Base-by-base conservation (phyloP, 1,140 invertebrate genomes). In the Leptinotarsa lineolata region DNA sequence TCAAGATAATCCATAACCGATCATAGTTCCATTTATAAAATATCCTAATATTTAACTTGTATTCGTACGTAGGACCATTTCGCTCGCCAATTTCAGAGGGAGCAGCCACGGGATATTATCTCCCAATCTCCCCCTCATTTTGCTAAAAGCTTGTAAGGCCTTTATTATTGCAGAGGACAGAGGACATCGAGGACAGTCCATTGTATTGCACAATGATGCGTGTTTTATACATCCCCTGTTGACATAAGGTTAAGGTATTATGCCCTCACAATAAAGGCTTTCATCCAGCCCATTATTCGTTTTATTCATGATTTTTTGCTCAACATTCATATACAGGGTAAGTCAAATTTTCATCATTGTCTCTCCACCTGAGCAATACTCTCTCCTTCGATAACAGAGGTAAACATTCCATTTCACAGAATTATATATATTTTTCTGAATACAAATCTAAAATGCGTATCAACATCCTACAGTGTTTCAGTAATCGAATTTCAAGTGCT, bases 201-300 rank as follows among this genome's bases (percentile, higher is more conserved):
- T 76, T 76, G 75, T 76, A 67, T 59, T 45, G 61, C 58, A 76
- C 75, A 76, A 76, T 76, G 75, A 73, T 66, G 67, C 72, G 68
- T 71, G 72, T 73, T 76, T 76, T 76, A 68, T 73, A 76, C 75
- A 71, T 70, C 72, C 68, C 75, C 75, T 76, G 75, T 76, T 76
- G 75, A 76, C 75, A 76, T 76, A 76, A 76, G 75, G 75, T 76
- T 76, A 73, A 72, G 72, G 71, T 64, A 76, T 76, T 76, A 76
- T 73, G 61, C 54, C 39, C 18, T 73, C 72, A 69, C 72, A 60
- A 68, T 76, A 76, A 73, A 66, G 60, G 68, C 68, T 72, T 72
- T 70, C 73, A 73, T 68, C 18, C 68, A 72, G 59, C 30, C 72
- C 48, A 68, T 68, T 68, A 68, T 68, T 44, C 67, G 44, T 30